Conservation (phyloP, 2,797 vertebrate species). For the Margarornis squamiger region DNA sequence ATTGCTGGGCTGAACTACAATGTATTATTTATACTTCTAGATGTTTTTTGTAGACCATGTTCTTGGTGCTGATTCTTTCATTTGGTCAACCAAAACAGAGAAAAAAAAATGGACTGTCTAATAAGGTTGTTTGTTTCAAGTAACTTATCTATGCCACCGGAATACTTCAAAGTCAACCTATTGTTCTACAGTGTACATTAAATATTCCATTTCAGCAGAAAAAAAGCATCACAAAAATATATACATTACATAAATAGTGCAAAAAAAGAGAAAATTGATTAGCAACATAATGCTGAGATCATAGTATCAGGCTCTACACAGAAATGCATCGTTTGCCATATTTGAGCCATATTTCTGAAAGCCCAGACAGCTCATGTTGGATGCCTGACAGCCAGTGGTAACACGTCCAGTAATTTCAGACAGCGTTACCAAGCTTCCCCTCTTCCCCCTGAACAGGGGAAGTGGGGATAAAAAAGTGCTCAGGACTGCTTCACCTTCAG, state of each 20-base stretch:
- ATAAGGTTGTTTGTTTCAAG: neutral
- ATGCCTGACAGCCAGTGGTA: neutral
- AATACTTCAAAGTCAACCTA: neutral
- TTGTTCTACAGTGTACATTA: neutral
- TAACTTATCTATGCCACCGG: neutral
- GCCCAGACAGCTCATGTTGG: accelerated
- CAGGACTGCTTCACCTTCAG: neutral
- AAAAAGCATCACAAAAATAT: neutral
- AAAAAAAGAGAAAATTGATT: neutral
- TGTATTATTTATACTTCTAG: neutral
- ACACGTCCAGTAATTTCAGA: neutral
- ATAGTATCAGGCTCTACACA: neutral
- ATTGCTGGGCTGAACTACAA: neutral
- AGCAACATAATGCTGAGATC: neutral
- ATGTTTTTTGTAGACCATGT: neutral
- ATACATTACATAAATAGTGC: neutral
- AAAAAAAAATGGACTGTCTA: neutral
- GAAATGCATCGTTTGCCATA: neutral
- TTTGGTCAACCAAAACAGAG: neutral
- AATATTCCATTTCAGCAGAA: neutral
- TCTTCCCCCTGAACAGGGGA: neutral
- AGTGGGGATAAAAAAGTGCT: neutral
- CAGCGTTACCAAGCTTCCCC: neutral
- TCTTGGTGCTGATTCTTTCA: neutral
- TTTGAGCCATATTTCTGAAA: neutral